Conservation (phyloP, 2,113 vertebrate species). For the Lasiurus borealis region DNA sequence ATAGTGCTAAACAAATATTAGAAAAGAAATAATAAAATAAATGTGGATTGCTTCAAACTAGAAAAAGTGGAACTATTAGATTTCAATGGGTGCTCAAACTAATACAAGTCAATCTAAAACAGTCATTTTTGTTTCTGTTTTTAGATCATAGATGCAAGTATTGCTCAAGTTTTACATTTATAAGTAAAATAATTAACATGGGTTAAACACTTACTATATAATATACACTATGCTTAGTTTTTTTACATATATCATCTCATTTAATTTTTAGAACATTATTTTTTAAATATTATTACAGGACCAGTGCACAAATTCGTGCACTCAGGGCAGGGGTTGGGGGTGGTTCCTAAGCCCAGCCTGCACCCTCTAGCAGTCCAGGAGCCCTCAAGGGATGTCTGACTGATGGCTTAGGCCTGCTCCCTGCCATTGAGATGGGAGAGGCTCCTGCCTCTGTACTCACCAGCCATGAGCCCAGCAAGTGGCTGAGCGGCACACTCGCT, state of each 20-base stretch:
- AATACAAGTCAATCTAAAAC: background rate
- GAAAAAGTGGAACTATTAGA: background rate
- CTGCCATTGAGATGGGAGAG: too few relatives aligned
- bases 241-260: background rate
- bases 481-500: too few relatives aligned
- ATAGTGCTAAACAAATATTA: background rate
- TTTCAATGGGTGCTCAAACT: background rate
- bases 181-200: background rate
- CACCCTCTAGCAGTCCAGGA: too few relatives aligned
- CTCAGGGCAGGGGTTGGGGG: too few relatives aligned
- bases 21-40: background rate
- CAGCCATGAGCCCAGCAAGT: too few relatives aligned
- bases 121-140: background rate
- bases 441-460: too few relatives aligned
- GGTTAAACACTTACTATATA: background rate
- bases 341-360: too few relatives aligned
- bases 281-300: background rate
- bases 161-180: background rate
- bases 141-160: background rate
- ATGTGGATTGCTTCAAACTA: background rate
- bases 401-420: too few relatives aligned
- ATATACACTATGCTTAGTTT: background rate
- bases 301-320: too few relatives aligned
- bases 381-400: too few relatives aligned
- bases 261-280: background rate